These are phyloP conservation scores for Fregata magnificens DNA, from an alignment of 2,113 vertebrate species.

Conservation along the genomic window DNA sequence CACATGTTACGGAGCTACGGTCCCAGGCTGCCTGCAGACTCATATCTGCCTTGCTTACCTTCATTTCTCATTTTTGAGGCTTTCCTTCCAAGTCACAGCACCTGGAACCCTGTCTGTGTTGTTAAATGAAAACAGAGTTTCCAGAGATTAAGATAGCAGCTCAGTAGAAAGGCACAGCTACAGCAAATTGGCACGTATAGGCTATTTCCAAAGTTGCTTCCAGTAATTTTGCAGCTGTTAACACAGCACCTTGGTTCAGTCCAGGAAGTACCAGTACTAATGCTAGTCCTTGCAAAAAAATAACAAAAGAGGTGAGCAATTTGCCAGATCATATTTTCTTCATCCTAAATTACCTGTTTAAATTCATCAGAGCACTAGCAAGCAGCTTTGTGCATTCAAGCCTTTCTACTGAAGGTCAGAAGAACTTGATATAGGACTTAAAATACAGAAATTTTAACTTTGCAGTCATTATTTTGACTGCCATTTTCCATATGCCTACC, in stretches of 20 bases:
- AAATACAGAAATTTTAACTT: not conserved
- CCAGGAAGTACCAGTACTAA: not conserved
- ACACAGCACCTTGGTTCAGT: not conserved
- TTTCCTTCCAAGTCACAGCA: not conserved
- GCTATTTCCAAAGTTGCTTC: not conserved
- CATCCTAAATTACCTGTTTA: not conserved
- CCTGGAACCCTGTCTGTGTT: not conserved
- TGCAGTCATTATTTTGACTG: not conserved
- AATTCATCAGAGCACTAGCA: not conserved
- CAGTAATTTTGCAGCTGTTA: not conserved
- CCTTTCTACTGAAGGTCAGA: not conserved
- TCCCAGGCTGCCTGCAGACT: not conserved
- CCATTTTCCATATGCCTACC: not conserved
- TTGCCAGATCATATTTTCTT: not conserved
- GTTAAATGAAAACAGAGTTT: not conserved
- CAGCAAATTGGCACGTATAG: not conserved
- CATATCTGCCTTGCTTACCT: not conserved
- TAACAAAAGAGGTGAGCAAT: not conserved
- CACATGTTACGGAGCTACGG: not conserved
- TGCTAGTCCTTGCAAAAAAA: not conserved
- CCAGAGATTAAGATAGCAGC: not conserved
- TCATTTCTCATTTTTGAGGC: not conserved
- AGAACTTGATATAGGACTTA: not conserved
- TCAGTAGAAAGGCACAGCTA: not conserved
- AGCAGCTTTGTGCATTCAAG: not conserved